phyloP scores from a whole-genome alignment of 1,140 invertebrate species.

The Temnothorax nylanderi region DNA sequence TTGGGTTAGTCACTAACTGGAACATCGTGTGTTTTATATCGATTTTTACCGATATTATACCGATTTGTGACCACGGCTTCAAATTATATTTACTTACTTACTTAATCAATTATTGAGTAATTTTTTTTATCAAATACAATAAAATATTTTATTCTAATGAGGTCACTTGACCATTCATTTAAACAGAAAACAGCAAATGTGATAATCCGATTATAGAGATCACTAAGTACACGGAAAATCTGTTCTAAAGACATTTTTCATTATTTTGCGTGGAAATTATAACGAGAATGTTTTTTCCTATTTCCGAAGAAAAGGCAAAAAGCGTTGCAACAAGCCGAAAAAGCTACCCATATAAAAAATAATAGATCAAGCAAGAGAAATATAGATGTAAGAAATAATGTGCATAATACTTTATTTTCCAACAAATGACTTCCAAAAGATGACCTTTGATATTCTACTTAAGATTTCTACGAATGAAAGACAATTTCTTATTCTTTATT shows the following conservation, averaged over 20 bases:
- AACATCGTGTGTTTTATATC: not conserved
- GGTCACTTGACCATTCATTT: not conserved
- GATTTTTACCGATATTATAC: not conserved
- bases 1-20: not conserved
- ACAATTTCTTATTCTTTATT: not conserved
- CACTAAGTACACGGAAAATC: no score
- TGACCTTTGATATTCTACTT: not conserved
- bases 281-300: no score
- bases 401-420: constrained; percentile 3
- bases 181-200: not conserved
- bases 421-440: no score
- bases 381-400: not conserved
- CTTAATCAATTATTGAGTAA: not conserved
- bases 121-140: not conserved
- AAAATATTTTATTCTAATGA: not conserved
- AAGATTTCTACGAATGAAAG: no score
- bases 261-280: no score
- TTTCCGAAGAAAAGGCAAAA: no score
- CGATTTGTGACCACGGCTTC: not conserved
- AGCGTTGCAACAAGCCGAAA: not conserved
- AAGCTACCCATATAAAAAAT: not conserved
- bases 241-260: no score
- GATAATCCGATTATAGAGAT: no score
- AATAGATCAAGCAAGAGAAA: not conserved
- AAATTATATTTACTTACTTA: no score